These are phyloP conservation scores for Aradophagus sp. DNA, from an alignment of 1,140 invertebrate genomes.

Conservation along the genomic window DNA sequence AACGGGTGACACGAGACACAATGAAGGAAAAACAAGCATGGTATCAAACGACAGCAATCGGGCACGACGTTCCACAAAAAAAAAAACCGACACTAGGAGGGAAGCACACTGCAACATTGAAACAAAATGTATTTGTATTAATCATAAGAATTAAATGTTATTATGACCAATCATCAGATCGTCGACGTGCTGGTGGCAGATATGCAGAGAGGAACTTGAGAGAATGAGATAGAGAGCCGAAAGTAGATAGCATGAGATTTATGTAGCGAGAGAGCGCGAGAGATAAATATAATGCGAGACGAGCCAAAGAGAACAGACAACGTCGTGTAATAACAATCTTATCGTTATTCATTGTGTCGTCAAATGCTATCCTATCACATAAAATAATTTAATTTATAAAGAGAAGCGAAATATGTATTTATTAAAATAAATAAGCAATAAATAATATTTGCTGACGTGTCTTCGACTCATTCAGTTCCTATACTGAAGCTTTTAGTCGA, in stretches of 20 bases:
- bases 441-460: too few relatives aligned
- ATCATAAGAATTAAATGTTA: slow-evolving; percentile 25
- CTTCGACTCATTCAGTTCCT: too few relatives aligned
- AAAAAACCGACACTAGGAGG: too few relatives aligned
- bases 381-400: slow-evolving; percentile 76
- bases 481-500: too few relatives aligned
- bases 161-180: slow-evolving; percentile 40
- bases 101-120: slow-evolving; percentile 29
- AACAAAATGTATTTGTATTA: slow-evolving; percentile 46
- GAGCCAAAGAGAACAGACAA: slow-evolving; percentile 58
- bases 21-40: slow-evolving; percentile 42
- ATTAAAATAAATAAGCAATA: slow-evolving; percentile 76
- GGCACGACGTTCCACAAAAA: slow-evolving; percentile 42
- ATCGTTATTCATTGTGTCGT: slow-evolving; percentile 62
- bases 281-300: slow-evolving; percentile 59
- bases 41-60: slow-evolving; percentile 19
- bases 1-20: slow-evolving; percentile 48
- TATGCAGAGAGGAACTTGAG: slow-evolving; percentile 49
- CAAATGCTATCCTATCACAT: slow-evolving; percentile 71
- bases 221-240: slow-evolving; percentile 56
- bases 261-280: slow-evolving; percentile 53
- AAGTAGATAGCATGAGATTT: slow-evolving; percentile 47
- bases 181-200: slow-evolving; percentile 59
- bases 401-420: slow-evolving; percentile 75
- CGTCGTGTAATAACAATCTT: slow-evolving; percentile 58